Evolutionary conservation across 2,888 invertebrate genomes (phyloP).

Genomic region (Alsophila aescularia): DNA sequence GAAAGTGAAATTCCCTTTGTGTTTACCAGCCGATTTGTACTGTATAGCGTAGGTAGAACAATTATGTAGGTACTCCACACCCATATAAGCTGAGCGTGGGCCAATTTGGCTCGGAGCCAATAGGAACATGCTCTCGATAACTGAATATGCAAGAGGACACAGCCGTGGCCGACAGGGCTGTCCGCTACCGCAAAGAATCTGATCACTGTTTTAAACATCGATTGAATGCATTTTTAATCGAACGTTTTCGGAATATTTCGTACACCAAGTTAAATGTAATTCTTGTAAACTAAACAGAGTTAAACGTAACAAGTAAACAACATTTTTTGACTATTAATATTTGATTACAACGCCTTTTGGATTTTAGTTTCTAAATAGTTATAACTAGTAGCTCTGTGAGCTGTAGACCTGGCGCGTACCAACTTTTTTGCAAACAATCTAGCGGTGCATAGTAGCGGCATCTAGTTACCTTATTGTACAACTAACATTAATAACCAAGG

Average conservation of each 20-base stretch:
- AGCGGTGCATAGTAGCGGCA: no score
- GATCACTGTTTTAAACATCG: conserved; percentile 22
- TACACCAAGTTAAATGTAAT: no score
- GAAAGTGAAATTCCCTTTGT: conserved; percentile 31
- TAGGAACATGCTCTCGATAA: conserved; percentile 67
- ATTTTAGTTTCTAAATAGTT: no score
- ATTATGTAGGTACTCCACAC: conserved; percentile 53
- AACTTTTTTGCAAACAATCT: no score
- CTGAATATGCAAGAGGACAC: conserved; percentile 71
- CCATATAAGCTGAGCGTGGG: conserved; percentile 43
- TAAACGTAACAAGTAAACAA: no score
- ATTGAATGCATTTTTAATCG: not conserved
- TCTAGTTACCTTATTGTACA: no score
- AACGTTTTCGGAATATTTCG: not conserved
- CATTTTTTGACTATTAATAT: no score
- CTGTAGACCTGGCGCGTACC: no score
- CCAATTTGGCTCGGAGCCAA: conserved; percentile 75
- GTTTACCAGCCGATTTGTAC: conserved; percentile 39
- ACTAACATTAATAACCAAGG: no score
- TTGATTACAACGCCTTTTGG: no score
- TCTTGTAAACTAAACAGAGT: no score
- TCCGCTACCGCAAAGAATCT: conserved; percentile 35
- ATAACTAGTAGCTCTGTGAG: no score
- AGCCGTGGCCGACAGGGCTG: conserved; percentile 54
- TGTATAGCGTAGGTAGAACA: conserved; percentile 41